Percentiles rank a stretch among this genome's conserved stretches.
These are phyloP conservation scores for Emmelina monodactyla DNA, from an alignment of 2,888 invertebrate genomes.

Conservation along the genomic window DNA sequence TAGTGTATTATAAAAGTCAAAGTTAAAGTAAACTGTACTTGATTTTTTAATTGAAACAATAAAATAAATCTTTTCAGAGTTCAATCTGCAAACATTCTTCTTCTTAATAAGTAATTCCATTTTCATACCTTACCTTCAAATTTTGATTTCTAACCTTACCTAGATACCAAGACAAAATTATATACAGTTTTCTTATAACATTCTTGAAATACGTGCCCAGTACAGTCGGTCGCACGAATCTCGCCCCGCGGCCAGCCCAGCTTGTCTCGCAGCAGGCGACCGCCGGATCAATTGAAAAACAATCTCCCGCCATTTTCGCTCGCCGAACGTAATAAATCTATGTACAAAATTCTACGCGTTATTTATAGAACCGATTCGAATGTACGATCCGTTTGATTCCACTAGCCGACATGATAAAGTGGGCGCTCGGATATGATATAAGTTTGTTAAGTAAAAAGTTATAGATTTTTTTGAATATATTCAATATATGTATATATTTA, in stretches of 20 bases:
- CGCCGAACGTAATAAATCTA: constrained; percentile 65
- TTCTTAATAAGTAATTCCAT: too few relatives aligned
- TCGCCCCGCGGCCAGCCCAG: constrained; percentile 29
- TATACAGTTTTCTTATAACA: too few relatives aligned
- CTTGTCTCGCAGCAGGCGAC: constrained; percentile 58
- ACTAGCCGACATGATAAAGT: constrained; percentile 26
- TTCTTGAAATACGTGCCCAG: too few relatives aligned
- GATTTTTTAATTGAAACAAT: too few relatives aligned
- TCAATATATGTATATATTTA: too few relatives aligned
- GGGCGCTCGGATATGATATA: background rate
- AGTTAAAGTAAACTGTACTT: too few relatives aligned
- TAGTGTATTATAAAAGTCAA: too few relatives aligned
- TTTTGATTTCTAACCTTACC: too few relatives aligned
- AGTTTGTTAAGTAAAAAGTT: background rate
- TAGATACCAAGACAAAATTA: too few relatives aligned
- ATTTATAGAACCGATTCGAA: constrained; percentile 62
- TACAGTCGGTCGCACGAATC: constrained; percentile 7
- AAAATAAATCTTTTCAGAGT: too few relatives aligned
- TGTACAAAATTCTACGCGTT: constrained; percentile 65
- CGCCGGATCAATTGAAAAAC: constrained; percentile 65
- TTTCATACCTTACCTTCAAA: too few relatives aligned
- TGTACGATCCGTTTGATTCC: constrained; percentile 38
- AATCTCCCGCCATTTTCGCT: constrained; percentile 66
- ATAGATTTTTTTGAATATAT: background rate
- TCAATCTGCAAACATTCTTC: too few relatives aligned